Percentiles rank a stretch among this genome's conserved stretches.
Conservation (phyloP, 2,797 vertebrate species). For the Anguilla marmorata region DNA sequence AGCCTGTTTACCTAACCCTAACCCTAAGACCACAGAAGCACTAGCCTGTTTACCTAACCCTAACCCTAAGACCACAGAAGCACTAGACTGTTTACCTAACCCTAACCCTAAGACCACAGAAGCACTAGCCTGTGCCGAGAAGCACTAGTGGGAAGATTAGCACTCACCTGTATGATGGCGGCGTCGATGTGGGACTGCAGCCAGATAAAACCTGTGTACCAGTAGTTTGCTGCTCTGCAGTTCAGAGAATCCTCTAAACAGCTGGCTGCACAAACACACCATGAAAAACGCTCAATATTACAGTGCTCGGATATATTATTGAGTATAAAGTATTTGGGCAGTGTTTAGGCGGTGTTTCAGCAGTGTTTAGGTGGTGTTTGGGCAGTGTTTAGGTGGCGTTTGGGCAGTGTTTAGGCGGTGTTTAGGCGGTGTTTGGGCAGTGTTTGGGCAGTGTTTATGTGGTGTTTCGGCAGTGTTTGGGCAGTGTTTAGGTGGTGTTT, state of each 20-base stretch:
- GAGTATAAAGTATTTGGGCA: too few species aligned
- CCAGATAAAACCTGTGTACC: slow-evolving; percentile 84
- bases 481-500: neutral
- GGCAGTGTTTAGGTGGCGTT: neutral
- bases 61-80: too few species aligned
- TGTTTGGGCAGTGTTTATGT: neutral
- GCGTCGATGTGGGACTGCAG: slow-evolving; percentile 90
- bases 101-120: too few species aligned
- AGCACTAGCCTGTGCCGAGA: neutral
- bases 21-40: too few species aligned
- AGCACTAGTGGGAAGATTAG: neutral
- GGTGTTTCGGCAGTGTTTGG: neutral
- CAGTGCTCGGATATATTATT: neutral
- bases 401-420: too few species aligned
- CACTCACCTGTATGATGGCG: slow-evolving; percentile 88
- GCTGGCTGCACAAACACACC: slow-evolving; percentile 65
- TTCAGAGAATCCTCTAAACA: slow-evolving; percentile 74
- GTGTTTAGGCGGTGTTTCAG: too few species aligned
- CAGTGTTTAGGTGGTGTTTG: neutral
- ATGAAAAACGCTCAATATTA: neutral
- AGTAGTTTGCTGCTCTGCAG: slow-evolving; percentile 86
- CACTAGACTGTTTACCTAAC: too few species aligned
- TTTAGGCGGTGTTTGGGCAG: too few species aligned
- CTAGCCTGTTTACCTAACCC: too few species aligned
- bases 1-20: too few species aligned